Conservation (phyloP, 2,888 invertebrate genomes). For the Epistrophella euchroma region DNA sequence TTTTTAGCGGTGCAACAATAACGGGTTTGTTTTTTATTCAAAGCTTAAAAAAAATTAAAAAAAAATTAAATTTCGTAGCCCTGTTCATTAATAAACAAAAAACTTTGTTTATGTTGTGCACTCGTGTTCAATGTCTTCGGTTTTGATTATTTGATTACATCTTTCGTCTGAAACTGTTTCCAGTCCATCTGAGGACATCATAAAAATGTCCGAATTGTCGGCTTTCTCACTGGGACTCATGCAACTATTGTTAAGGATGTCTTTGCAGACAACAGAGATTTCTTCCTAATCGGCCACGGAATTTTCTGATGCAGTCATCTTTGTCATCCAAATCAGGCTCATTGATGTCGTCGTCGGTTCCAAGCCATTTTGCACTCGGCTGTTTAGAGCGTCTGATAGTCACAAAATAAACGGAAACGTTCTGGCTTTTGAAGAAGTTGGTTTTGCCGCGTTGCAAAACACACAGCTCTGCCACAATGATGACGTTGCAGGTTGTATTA, state of each 20-base stretch:
- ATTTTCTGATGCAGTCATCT: constrained; percentile 78
- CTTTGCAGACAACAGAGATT: constrained; percentile 44
- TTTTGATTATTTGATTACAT: constrained; percentile 77
- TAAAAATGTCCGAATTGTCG: constrained; percentile 83
- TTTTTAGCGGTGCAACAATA: no score
- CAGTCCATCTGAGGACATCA: constrained; percentile 83
- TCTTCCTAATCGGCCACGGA: constrained; percentile 78
- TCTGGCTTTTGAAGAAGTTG: constrained; percentile 75
- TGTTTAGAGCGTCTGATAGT: constrained; percentile 76
- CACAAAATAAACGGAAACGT: constrained; percentile 59
- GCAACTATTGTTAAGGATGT: constrained; percentile 79
- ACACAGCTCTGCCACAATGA: constrained; percentile 96
- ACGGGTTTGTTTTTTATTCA: no score
- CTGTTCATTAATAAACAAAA: no score
- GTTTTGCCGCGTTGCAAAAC: constrained; percentile 85
- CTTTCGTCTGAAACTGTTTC: constrained; percentile 83
- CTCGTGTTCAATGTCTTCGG: constrained; percentile 69
- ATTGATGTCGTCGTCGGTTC: constrained; percentile 76
- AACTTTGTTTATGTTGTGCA: no score
- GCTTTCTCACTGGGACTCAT: constrained; percentile 83
- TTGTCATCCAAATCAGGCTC: constrained; percentile 78
- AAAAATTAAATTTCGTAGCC: no score
- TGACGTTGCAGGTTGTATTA: constrained; percentile 95
- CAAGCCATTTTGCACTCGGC: constrained; percentile 76
- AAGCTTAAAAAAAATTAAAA: no score